phyloP scores from a whole-genome alignment of 2,797 vertebrate genomes.

The Enteromius trimaculatus region DNA sequence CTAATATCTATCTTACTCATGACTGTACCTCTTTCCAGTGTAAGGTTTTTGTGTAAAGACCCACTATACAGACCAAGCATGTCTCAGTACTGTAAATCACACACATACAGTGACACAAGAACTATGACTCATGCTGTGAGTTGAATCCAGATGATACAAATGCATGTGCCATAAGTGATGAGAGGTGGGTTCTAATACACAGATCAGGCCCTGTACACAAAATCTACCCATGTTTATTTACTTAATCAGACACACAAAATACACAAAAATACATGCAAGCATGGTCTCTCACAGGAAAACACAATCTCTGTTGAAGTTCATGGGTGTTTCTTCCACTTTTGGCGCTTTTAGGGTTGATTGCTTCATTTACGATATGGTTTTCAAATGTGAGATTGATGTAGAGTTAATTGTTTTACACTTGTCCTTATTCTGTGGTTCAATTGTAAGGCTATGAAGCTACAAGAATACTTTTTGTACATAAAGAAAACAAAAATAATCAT shows the following conservation, averaged over 20 bases:
- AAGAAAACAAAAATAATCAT: too few species aligned
- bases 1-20: background rate
- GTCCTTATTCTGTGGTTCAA: too few species aligned
- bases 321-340: background rate
- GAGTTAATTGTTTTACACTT: background rate
- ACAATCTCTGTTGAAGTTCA: background rate
- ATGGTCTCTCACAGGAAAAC: background rate
- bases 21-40: background rate
- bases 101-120: background rate
- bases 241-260: background rate
- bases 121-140: background rate
- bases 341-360: background rate
- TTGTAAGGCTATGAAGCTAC: too few species aligned
- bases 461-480: too few species aligned
- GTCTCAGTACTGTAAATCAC: background rate
- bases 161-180: background rate
- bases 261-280: background rate
- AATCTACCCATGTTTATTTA: background rate
- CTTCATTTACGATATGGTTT: background rate
- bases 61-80: background rate
- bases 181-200: background rate
- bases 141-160: constrained; percentile 10
- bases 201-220: background rate
- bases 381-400: background rate
- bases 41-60: background rate